Evolutionary conservation across 1,140 invertebrate species (phyloP).

Genomic region (Leptinotarsa lineolata): DNA sequence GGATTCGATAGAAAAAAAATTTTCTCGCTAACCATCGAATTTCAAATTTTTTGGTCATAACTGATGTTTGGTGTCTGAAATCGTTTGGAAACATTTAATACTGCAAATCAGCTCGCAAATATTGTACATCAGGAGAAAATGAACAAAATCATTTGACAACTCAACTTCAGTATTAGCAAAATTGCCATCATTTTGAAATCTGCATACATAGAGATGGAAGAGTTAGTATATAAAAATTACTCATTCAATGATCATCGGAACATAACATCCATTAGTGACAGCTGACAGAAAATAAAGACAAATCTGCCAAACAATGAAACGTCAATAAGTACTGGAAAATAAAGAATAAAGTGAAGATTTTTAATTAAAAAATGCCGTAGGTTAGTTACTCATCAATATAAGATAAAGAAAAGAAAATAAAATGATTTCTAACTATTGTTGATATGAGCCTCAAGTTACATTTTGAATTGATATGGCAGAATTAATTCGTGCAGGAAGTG

Average conservation of each 20-base stretch:
- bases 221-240: not conserved
- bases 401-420: not conserved
- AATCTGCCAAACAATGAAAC: not conserved
- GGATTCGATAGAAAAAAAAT: too few species aligned
- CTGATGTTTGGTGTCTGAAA: too few species aligned
- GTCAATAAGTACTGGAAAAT: conserved; percentile 4
- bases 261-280: not conserved
- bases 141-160: too few species aligned
- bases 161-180: not conserved
- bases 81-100: too few species aligned
- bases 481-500: conserved; percentile 66
- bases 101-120: too few species aligned
- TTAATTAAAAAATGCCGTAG: conserved; percentile 11
- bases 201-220: not conserved
- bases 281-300: not conserved
- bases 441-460: not conserved
- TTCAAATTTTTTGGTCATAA: too few species aligned
- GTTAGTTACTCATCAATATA: not conserved
- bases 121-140: too few species aligned
- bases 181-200: not conserved
- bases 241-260: not conserved
- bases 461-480: conserved; percentile 61
- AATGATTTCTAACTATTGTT: not conserved
- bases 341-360: not conserved
- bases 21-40: too few species aligned